These are phyloP conservation scores for Martes flavigula DNA, from an alignment of 2,797 vertebrate genomes.

Conservation along the genomic window DNA sequence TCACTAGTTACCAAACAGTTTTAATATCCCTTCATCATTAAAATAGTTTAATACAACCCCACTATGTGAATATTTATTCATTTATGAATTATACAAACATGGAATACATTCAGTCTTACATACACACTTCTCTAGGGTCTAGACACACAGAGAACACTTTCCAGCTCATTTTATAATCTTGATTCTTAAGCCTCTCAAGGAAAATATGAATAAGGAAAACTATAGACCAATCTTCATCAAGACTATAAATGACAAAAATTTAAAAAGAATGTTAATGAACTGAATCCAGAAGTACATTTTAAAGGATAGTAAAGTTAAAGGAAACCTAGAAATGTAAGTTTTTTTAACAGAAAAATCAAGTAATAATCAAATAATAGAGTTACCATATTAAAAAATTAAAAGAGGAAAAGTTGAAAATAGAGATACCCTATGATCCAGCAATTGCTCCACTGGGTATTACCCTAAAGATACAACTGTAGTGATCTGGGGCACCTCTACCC, in stretches of 20 bases:
- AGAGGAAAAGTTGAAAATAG: not conserved
- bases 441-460: too few relatives aligned
- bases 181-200: not conserved
- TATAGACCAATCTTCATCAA: not conserved
- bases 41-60: not conserved
- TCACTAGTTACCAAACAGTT: not conserved
- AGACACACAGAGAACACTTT: not conserved
- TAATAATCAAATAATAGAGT: conserved; percentile 1
- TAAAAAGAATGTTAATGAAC: conserved; percentile 11
- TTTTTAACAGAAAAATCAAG: not conserved
- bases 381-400: conserved; percentile 10
- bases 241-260: not conserved
- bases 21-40: not conserved
- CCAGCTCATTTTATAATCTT: not conserved
- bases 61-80: not conserved
- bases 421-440: too few relatives aligned
- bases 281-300: not conserved
- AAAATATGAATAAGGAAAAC: not conserved
- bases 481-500: too few relatives aligned
- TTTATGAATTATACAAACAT: not conserved
- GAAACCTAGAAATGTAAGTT: conserved; percentile 31
- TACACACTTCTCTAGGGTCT: not conserved
- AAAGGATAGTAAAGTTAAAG: not conserved
- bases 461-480: too few relatives aligned
- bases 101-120: not conserved